Base-by-base conservation (phyloP, 2,797 vertebrate species). In the Hyperoplus immaculatus region DNA sequence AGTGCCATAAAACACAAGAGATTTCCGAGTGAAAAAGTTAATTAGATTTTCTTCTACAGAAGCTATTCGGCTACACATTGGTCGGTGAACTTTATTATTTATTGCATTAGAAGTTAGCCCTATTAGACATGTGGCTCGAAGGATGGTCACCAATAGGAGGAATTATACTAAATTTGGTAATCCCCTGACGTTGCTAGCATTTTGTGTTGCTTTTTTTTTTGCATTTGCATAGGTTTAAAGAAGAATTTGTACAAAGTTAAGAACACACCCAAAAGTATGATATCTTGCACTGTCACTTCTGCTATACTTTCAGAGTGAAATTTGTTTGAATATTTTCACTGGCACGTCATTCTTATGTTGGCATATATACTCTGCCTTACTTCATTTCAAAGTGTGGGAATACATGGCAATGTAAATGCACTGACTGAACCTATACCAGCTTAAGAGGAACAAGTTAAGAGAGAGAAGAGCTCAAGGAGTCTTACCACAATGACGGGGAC, bases 401-500 rank as follows among this genome's bases (percentile, higher is more conserved):
- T 18, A 56, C 42, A 70, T 42, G 36, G 16, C 16, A 41, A 4
- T 64, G 53, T 55, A 8, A 62, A 63, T 53, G 16, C 12, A 11
- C 47, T 13, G 6, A 16, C 42, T 46, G 59, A 38, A 43, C 63
- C 54, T 5, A 16, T 29, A 41, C 47, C 11, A 42, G 39, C 61
- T 69, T 16, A 43, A 45, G 10, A 49, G 18, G 42, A 53, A 71
- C 53, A 68, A 56, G 66, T 46, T 36, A 15, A 55, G 41, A 47
- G 56, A 67, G 56, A 39, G 29, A 60, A 72, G 72, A 67, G 53
- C 59, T 81, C 62, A 12, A 64, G 53, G 61, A 59, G 77, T 58
- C 12, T 53, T 74, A 61, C 71, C 83, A 68, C 83, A 55, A 29
- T 66, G 73, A 66, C 71, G 38, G 77, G 55, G 69, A 58, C 70